Conservation (phyloP, 2,797 vertebrate genomes). For the Cheirogaleus major region DNA sequence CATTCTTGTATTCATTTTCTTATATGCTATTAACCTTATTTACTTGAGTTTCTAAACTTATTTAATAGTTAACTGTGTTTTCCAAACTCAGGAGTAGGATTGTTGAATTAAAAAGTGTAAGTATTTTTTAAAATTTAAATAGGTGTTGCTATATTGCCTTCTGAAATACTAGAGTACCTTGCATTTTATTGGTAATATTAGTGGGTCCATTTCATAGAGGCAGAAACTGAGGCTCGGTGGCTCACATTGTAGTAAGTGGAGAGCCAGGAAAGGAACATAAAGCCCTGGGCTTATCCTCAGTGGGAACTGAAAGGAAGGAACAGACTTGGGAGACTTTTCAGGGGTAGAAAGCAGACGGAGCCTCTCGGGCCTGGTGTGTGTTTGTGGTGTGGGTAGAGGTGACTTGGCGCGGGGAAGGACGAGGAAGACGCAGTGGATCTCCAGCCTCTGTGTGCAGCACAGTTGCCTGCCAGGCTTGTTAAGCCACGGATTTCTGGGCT, state of each 20-base stretch:
- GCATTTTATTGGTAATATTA: neutral
- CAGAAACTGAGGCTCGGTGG: neutral
- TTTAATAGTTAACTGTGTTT: neutral
- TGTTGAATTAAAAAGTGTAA: neutral
- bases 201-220: neutral
- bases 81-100: neutral
- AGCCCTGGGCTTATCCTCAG: neutral
- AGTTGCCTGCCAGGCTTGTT: neutral
- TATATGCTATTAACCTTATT: neutral
- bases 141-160: neutral
- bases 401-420: fast-evolving
- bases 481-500: neutral
- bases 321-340: fast-evolving
- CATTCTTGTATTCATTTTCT: neutral
- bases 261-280: fast-evolving
- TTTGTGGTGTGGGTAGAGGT: neutral
- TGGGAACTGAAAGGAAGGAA: neutral
- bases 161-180: neutral
- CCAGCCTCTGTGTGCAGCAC: fast-evolving
- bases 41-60: neutral
- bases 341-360: neutral
- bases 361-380: neutral
- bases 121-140: neutral
- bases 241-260: neutral
- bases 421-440: neutral